These are phyloP conservation scores for Medauroidea extradentata DNA, from an alignment of 1,140 invertebrate genomes.

Conservation along the genomic window DNA sequence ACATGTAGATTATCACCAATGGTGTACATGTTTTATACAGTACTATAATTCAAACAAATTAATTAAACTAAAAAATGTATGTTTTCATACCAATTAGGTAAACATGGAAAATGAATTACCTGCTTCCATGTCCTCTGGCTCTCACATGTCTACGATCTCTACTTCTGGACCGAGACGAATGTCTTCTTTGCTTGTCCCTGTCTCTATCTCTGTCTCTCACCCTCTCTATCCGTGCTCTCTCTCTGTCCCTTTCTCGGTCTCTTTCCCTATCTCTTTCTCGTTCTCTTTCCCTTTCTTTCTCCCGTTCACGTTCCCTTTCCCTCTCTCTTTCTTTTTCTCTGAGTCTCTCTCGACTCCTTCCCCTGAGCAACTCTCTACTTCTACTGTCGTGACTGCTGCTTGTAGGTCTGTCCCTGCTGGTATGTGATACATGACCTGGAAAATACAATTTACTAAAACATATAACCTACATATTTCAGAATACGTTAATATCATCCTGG, in stretches of 20 bases:
- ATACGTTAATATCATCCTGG: no score
- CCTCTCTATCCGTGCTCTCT: constrained; percentile 33
- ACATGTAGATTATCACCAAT: no score
- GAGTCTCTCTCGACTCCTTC: constrained; percentile 23
- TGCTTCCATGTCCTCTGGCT: constrained; percentile 19
- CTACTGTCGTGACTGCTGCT: not conserved
- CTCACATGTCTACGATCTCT: constrained; percentile 27
- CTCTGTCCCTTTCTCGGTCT: constrained; percentile 42
- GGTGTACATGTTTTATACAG: no score
- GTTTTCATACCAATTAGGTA: no score
- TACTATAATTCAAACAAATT: no score
- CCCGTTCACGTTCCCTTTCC: constrained; percentile 35
- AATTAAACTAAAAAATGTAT: no score
- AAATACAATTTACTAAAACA: no score
- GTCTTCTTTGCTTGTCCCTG: constrained; percentile 28
- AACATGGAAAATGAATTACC: no score
- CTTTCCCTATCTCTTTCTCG: constrained; percentile 43
- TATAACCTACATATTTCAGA: no score
- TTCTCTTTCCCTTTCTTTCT: constrained; percentile 39
- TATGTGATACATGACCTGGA: no score
- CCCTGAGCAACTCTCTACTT: constrained; percentile 12
- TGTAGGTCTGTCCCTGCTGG: no score
- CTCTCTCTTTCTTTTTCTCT: constrained; percentile 7
- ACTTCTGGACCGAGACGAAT: not conserved
- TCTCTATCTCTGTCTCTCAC: constrained; percentile 39